phyloP scores from a whole-genome alignment of 2,888 invertebrate species.

The Watsonalla cultraria region DNA sequence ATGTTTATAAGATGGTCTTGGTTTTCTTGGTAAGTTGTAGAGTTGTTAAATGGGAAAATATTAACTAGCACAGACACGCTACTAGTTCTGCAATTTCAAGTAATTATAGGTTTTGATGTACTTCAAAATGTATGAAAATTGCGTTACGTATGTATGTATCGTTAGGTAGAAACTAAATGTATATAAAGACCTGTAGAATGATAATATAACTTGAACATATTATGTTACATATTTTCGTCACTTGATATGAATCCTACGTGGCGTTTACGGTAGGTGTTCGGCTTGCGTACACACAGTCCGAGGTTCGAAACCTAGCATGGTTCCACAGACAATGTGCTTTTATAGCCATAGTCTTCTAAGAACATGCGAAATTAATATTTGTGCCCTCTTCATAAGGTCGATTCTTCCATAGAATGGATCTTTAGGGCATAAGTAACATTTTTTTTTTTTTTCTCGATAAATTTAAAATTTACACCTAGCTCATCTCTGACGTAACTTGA shows the following conservation, averaged over 20 bases:
- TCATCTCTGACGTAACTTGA: not conserved
- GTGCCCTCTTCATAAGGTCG: slow-evolving; percentile 28
- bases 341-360: slow-evolving; percentile 62
- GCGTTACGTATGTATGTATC: too few species aligned
- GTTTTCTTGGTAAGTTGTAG: too few species aligned
- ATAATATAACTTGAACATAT: not conserved
- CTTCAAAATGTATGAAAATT: too few species aligned
- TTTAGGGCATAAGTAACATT: slow-evolving; percentile 28
- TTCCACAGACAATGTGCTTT: slow-evolving; percentile 61
- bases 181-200: too few species aligned
- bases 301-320: slow-evolving; percentile 58
- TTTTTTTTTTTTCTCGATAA: slow-evolving; percentile 12
- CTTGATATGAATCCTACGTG: slow-evolving; percentile 6
- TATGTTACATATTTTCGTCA: slow-evolving; percentile 18
- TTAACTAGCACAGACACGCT: too few species aligned
- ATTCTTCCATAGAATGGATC: slow-evolving; percentile 35
- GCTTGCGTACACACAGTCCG: slow-evolving; percentile 5
- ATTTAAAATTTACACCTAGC: not conserved
- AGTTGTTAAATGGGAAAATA: not conserved
- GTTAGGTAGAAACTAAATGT: too few species aligned
- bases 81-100: too few species aligned
- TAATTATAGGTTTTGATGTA: too few species aligned
- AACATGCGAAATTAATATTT: slow-evolving; percentile 58
- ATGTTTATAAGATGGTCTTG: slow-evolving; percentile 25
- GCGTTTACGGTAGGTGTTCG: slow-evolving; percentile 13